Percentiles rank a stretch among this genome's conserved stretches.
Conservation (phyloP, 2,888 invertebrate species). For the Athripsodes cinereus region DNA sequence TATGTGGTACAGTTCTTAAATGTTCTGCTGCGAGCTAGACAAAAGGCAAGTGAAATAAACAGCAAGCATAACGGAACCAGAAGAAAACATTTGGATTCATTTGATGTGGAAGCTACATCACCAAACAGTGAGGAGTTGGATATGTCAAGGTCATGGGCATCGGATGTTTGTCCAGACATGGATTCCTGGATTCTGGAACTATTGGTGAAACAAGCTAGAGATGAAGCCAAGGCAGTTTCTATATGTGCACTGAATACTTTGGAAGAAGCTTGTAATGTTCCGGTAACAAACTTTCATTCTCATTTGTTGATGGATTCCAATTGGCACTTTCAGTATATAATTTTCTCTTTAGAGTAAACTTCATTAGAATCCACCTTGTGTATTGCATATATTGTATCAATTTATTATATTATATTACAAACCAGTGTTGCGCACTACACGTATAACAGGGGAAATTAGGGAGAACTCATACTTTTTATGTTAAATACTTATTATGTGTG, state of each 20-base stretch:
- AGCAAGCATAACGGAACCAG: conserved; percentile 35
- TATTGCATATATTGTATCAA: no score
- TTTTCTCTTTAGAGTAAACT: no score
- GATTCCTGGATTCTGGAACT: conserved; percentile 83
- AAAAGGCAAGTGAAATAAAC: conserved; percentile 41
- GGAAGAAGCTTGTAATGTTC: conserved; percentile 90
- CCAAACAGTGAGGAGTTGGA: conserved; percentile 13
- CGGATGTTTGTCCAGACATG: conserved; percentile 51
- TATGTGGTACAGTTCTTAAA: conserved; percentile 91
- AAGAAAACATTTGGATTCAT: not conserved
- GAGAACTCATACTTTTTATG: no score
- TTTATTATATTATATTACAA: no score
- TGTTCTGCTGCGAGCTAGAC: conserved; percentile 71
- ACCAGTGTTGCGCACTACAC: no score
- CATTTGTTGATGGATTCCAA: no score
- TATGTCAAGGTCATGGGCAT: conserved; percentile 4
- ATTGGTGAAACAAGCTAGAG: conserved; percentile 78
- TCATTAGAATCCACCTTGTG: no score
- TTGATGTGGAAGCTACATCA: not conserved
- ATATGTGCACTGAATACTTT: conserved; percentile 75
- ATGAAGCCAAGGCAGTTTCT: conserved; percentile 73
- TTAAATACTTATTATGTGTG: no score
- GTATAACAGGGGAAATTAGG: no score
- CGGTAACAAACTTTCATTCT: conserved; percentile 56
- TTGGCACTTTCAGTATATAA: no score